These are phyloP conservation scores for Callinectes sapidus DNA, from an alignment of 2,888 invertebrate species.

Conservation along the genomic window DNA sequence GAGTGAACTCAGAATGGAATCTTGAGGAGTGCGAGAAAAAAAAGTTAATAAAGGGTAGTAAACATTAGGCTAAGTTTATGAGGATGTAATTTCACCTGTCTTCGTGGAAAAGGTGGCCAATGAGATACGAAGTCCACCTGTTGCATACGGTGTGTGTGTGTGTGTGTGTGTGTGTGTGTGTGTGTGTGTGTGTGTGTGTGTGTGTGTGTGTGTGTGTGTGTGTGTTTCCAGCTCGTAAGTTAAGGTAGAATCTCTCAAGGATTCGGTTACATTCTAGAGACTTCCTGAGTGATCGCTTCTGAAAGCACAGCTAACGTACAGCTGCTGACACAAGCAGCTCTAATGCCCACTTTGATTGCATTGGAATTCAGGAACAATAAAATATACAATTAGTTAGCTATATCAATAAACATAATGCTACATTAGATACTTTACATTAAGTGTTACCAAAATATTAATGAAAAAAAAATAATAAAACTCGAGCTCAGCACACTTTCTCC, in stretches of 20 bases:
- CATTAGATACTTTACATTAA: background rate
- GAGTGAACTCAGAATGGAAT: background rate
- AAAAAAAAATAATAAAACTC: background rate
- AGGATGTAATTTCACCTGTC: background rate
- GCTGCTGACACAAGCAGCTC: background rate
- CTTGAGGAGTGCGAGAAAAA: background rate
- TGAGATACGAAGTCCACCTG: background rate
- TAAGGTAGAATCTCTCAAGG: background rate
- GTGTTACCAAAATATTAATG: background rate
- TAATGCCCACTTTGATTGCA: background rate
- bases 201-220: constrained; percentile 17
- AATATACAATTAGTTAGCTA: background rate
- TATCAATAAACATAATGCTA: no score
- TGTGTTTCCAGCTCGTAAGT: background rate
- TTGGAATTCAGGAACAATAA: background rate
- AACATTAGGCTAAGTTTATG: background rate
- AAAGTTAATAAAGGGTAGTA: background rate
- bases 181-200: constrained; percentile 25
- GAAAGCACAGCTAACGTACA: background rate
- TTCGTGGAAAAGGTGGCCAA: background rate
- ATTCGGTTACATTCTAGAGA: background rate
- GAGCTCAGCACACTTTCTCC: background rate
- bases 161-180: constrained; percentile 29
- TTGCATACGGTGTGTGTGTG: constrained; percentile 11
- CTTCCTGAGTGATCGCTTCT: background rate